Conservation (phyloP, 1,140 invertebrate species). For the Cotesia vestalis region DNA sequence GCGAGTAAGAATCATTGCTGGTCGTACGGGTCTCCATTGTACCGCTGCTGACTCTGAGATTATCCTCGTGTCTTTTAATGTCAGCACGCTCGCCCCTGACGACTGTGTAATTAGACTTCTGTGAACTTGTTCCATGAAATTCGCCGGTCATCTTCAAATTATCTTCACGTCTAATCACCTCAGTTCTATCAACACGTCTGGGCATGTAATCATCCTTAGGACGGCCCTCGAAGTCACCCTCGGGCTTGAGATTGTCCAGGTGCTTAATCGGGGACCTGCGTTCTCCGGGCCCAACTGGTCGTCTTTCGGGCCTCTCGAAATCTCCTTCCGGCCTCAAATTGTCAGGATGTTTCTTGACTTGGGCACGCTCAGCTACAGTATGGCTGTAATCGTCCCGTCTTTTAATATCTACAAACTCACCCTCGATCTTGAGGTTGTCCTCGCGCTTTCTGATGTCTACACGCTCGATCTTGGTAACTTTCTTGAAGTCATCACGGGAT, state of each 20-base stretch:
- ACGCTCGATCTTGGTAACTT: slow-evolving; percentile 68
- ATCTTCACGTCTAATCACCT: slow-evolving; percentile 62
- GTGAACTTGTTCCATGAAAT: slow-evolving; percentile 62
- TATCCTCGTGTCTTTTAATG: slow-evolving; percentile 67
- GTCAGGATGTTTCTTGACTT: slow-evolving; percentile 57
- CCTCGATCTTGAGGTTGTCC: slow-evolving; percentile 77
- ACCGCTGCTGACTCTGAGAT: slow-evolving; percentile 64
- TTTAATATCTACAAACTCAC: slow-evolving; percentile 68
- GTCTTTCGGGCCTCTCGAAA: slow-evolving; percentile 60
- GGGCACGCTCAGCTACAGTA: slow-evolving; percentile 61
- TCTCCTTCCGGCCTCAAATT: slow-evolving; percentile 57
- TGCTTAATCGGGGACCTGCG: slow-evolving; percentile 61
- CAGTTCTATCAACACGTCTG: slow-evolving; percentile 52
- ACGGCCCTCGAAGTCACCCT: slow-evolving; percentile 64
- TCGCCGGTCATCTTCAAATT: slow-evolving; percentile 67
- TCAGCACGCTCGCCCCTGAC: slow-evolving; percentile 68
- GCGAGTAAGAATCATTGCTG: slow-evolving; percentile 63
- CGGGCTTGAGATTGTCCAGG: slow-evolving; percentile 70
- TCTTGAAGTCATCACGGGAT: slow-evolving; percentile 68
- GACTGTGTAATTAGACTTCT: slow-evolving; percentile 63
- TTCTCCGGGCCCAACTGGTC: slow-evolving; percentile 61
- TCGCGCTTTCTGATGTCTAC: slow-evolving; percentile 71
- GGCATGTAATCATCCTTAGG: slow-evolving; percentile 56
- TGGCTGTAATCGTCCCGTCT: slow-evolving; percentile 61
- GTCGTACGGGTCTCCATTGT: slow-evolving; percentile 68